Conservation (phyloP, 2,888 invertebrate species). For the Sarcophaga variegata region DNA sequence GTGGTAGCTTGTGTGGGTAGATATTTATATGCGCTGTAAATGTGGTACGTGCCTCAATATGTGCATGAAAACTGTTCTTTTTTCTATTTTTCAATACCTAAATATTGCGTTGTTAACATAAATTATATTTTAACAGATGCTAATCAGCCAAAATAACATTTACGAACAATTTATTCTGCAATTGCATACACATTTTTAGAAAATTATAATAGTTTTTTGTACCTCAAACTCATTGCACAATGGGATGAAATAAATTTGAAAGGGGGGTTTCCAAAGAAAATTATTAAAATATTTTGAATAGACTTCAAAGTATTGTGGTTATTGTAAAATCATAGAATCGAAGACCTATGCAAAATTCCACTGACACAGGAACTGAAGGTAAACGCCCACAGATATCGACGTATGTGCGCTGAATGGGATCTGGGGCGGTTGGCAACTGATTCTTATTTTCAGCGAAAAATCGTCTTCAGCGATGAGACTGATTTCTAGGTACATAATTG, state of each 20-base stretch:
- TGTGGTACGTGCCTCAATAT: slow-evolving; percentile 35
- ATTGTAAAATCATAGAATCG: too few relatives aligned
- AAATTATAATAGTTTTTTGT: not conserved
- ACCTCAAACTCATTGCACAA: not conserved
- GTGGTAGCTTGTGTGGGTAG: not conserved
- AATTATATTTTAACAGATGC: slow-evolving; percentile 61
- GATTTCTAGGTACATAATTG: too few relatives aligned
- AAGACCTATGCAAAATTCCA: too few relatives aligned
- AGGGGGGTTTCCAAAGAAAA: not conserved
- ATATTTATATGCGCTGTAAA: not conserved
- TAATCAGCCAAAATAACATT: slow-evolving; percentile 60
- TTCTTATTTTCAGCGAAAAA: too few relatives aligned
- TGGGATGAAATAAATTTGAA: not conserved
- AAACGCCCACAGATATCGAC: too few relatives aligned
- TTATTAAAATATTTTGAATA: not conserved
- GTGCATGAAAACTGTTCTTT: not conserved
- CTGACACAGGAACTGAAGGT: too few relatives aligned
- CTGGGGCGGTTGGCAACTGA: too few relatives aligned
- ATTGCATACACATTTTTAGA: slow-evolving; percentile 47
- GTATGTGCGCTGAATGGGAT: too few relatives aligned
- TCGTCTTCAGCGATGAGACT: too few relatives aligned
- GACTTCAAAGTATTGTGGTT: too few relatives aligned
- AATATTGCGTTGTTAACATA: slow-evolving; percentile 19
- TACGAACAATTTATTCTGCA: slow-evolving; percentile 38
- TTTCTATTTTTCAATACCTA: not conserved